phyloP scores from a whole-genome alignment of 2,797 vertebrate genomes.

The Rhinogobio ventralis region DNA sequence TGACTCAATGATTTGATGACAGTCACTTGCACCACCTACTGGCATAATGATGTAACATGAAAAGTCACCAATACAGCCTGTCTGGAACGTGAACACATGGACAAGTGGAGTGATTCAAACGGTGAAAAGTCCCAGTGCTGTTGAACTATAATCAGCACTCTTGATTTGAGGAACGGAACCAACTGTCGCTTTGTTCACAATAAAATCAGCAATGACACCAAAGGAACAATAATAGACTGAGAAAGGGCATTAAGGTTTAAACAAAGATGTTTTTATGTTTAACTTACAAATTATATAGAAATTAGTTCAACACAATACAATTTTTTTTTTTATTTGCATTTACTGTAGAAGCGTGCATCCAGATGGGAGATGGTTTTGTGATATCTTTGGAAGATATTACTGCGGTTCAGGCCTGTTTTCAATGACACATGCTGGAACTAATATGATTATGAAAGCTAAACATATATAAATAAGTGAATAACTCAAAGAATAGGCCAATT shows the following conservation, averaged over 20 bases:
- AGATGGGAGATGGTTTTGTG: not conserved
- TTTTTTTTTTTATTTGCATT: too few species aligned
- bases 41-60: not conserved
- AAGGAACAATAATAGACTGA: not conserved
- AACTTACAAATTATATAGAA: conserved; percentile 2
- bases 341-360: not conserved
- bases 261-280: not conserved
- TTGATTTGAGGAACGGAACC: too few species aligned
- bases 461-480: not conserved
- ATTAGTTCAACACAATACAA: not conserved
- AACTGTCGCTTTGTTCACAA: too few species aligned
- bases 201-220: not conserved
- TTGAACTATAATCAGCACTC: too few species aligned
- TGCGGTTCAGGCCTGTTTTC: not conserved
- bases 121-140: too few species aligned
- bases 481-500: not conserved
- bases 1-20: not conserved
- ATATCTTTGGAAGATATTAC: not conserved
- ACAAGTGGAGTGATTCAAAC: too few species aligned
- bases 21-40: not conserved
- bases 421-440: not conserved
- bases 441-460: not conserved
- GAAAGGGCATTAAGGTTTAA: not conserved
- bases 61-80: too few species aligned
- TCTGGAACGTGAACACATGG: too few species aligned